Evolutionary conservation across 2,888 invertebrate genomes (phyloP), one percentile per base, ranked within the genome.

Genomic region (Kryphioiulus occultus): DNA sequence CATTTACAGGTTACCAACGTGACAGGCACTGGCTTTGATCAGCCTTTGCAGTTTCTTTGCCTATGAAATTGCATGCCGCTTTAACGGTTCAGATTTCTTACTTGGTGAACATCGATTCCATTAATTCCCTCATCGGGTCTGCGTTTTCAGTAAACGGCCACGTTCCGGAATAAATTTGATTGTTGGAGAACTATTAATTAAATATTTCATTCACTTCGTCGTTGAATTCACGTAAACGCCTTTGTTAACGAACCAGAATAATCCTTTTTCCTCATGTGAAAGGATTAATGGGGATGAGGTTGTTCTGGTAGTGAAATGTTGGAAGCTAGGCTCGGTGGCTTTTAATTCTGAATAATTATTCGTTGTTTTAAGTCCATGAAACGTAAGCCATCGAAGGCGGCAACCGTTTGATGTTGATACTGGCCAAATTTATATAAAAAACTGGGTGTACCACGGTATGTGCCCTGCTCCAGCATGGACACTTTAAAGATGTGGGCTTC

Each of bases 201-300:
- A 68, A 19, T 26, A 68, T 22, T 68, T 19, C n/a, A 68, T 26
- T 59, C n/a, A 22, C 1, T 22, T 59, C 59, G 5, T 5, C n/a
- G 22, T 59, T 26, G 68, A 68, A 26, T 68, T 68, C 26, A 10
- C 12, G 68, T 68, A 68, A 68, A 3, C 68, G 19, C 26, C 68
- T 22, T 68, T 26, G 68, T 68, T 26, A 68, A 68, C 26, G 68
- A 68, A 68, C 68, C 68, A 68, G 68, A 68, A 68, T 26, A 68
- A 68, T 68, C 68, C 68, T 26, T 68, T 68, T 12, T n/a, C 22
- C 22, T 26, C 68, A 68, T 68, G 26, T 68, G 68, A 68, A 68
- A 68, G 68, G 68, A 68, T 68, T 68, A 68, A 22, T 68, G 22
- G 4, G 68, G 10, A 68, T 68, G 26, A 26, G 68, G 7, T n/a